Base-by-base conservation (phyloP, 2,113 vertebrate genomes). In the Hymenochirus boettgeri region DNA sequence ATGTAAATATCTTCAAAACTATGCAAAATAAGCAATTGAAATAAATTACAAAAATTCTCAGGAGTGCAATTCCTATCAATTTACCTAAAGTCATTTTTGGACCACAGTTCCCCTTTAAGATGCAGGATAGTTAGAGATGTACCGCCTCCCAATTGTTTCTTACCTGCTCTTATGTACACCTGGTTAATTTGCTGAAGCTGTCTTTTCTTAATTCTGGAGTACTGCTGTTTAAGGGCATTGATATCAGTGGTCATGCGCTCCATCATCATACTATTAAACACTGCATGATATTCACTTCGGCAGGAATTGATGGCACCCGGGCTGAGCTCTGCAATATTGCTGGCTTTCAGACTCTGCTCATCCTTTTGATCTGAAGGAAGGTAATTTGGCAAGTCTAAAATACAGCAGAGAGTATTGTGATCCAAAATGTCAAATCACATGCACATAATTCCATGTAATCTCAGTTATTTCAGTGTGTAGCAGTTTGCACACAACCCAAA, bases 201-300 rank as follows among this genome's bases (percentile, higher is more conserved):
- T 53, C 92, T 89, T 79, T 90, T 92, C 77, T 94, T 97, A 78
- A 97, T 95, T 55, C 95, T 88, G 0, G 89, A 81, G 66, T 99
- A 99, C 59, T 99, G 96, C 71, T 88, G 91, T 79, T 93, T 96
- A 58, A 99, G 85, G 1, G 95, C 95, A 1, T 76, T 85, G 79
- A 99, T 97, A 72, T 99, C 96, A 0, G 93, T 99, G 77, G 90
- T 98, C 96, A 99, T 99, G 3, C 96, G 88, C 54, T 99, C 96
- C 92, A 90, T 89, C 94, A 99, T 96, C 96, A 99, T 98, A 69
- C 94, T 95, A 85, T 96, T 98, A 75, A 97, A 92, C 19, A 89
- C 90, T 0, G 93, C 92, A 1, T 95, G 92, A 76, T 96, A 94
- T 24, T 99, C 95, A 0, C 89, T 91, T 23, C 86, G 86, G 13